Base-by-base conservation (phyloP, 2,888 invertebrate species). In the Pollenia angustigena region DNA sequence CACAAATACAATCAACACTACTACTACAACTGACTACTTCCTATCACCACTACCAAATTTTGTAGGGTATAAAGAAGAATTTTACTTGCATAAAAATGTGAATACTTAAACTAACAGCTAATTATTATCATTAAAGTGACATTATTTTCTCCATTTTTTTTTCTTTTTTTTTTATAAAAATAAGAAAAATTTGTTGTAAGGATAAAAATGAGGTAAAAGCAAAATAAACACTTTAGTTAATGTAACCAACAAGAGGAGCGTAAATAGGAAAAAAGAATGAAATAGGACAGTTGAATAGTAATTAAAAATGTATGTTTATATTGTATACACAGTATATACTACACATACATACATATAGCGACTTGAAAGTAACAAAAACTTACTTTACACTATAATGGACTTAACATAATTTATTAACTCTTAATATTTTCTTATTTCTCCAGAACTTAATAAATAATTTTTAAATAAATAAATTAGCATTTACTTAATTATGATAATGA, bases 161-260 rank as follows among this genome's bases (percentile, higher is more conserved):
- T n/a, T n/a, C n/a, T 16, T 66, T 56, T 54, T 32, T 44, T 56
- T 2, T 40, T 16, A 14, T 48, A 44, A 44, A 44, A 32, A 42
- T 56, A 4, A 16, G 11, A 62, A 16, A 2, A 23, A 46, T 18
- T 16, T 50, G 18, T 4, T 6, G 50, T n/a, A 50, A 40, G 23
- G 12, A 60, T 8, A 14, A 58, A 71, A 79, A 79, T 69, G 68
- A 69, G 69, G 79, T 79, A 56, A 78, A 46, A 76, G 54, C 42
- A 66, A 16, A 66, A 56, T 66, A 66, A 78, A 66, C 76, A 66
- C 56, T 78, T 46, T 14, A 7, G 8, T 40, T 50, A 62, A 40
- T 42, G 42, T 68, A 32, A 23, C 50, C 50, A 32, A 32, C 14
- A 10, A 50, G 50, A 68, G 23, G 32, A 50, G 50, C 10, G 50